phyloP scores from a whole-genome alignment of 2,113 vertebrate species.

The Empidonax alnorum region DNA sequence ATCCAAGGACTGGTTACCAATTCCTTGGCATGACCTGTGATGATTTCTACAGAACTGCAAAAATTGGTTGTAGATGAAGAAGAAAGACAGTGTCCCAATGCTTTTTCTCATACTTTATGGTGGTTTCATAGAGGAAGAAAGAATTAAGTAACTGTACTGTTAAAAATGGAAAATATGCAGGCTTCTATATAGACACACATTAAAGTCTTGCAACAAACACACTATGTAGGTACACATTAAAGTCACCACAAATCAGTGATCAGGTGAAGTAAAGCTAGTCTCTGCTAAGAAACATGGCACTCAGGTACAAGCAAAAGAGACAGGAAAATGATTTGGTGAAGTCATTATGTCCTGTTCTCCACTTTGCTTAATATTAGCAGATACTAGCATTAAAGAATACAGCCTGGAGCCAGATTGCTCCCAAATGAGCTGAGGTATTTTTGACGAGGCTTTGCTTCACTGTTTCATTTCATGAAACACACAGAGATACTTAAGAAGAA shows the following conservation, averaged over 20 bases:
- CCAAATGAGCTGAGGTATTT: neutral
- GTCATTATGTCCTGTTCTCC: neutral
- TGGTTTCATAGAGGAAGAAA: neutral
- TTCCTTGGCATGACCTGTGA: neutral
- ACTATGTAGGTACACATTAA: neutral
- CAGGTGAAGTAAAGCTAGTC: neutral
- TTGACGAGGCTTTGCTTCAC: neutral
- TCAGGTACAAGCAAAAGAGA: neutral
- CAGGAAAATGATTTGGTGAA: neutral
- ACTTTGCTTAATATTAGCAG: slow-evolving; percentile 8
- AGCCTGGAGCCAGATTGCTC: neutral
- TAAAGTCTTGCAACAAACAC: neutral
- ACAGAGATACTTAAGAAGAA: slow-evolving; percentile 22
- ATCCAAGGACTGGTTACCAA: neutral
- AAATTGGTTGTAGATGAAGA: neutral
- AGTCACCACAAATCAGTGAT: neutral
- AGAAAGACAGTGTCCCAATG: neutral
- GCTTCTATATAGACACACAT: neutral
- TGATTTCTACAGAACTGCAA: neutral
- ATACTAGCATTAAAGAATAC: slow-evolving; percentile 11
- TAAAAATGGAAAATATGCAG: neutral
- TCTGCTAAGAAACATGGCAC: neutral
- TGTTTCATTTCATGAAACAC: slow-evolving; percentile 34
- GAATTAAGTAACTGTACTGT: neutral
- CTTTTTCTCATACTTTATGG: neutral